Percentiles rank a stretch among this genome's conserved stretches.
Evolutionary conservation across 2,888 invertebrate species (phyloP).

Genomic region (Brachypterus glaber): DNA sequence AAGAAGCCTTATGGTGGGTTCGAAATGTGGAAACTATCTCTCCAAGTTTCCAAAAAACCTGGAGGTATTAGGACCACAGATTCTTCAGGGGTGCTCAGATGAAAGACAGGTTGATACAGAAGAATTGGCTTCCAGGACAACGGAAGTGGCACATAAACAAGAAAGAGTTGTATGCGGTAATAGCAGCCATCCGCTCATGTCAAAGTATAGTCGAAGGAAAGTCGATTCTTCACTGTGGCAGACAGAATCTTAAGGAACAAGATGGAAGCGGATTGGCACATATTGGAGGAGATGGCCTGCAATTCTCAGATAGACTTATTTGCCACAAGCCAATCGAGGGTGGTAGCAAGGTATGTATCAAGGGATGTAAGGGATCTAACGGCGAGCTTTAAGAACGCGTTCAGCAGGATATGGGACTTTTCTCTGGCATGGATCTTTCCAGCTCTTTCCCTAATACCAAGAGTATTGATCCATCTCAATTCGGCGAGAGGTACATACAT

Average conservation of each 20-base stretch:
- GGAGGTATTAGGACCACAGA: conserved; percentile 17
- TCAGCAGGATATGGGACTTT: conserved; percentile 23
- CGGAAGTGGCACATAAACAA: conserved; percentile 18
- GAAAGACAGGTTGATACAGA: conserved; percentile 3
- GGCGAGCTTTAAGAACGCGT: conserved; percentile 21
- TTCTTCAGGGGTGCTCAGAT: conserved; percentile 18
- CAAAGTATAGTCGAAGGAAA: conserved; percentile 5
- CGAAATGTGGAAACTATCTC: conserved; percentile 7
- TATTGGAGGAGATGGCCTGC: too few species aligned
- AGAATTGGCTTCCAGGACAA: conserved; percentile 13
- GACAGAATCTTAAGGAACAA: too few species aligned
- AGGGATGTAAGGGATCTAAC: conserved; percentile 12
- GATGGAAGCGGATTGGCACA: too few species aligned
- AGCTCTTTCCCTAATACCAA: conserved; percentile 22
- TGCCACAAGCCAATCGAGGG: too few species aligned
- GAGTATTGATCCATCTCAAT: conserved; percentile 20
- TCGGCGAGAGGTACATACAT: conserved; percentile 17
- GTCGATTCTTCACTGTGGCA: too few species aligned
- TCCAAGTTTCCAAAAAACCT: conserved; percentile 12
- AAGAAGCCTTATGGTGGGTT: conserved; percentile 16
- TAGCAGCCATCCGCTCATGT: conserved; percentile 4
- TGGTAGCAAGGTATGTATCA: conserved; percentile 12
- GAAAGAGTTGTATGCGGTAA: conserved; percentile 18
- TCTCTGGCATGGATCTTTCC: conserved; percentile 25
- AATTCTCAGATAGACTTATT: too few species aligned